Conservation (phyloP, 1,140 invertebrate species). For the Neodiprion pinetum region DNA sequence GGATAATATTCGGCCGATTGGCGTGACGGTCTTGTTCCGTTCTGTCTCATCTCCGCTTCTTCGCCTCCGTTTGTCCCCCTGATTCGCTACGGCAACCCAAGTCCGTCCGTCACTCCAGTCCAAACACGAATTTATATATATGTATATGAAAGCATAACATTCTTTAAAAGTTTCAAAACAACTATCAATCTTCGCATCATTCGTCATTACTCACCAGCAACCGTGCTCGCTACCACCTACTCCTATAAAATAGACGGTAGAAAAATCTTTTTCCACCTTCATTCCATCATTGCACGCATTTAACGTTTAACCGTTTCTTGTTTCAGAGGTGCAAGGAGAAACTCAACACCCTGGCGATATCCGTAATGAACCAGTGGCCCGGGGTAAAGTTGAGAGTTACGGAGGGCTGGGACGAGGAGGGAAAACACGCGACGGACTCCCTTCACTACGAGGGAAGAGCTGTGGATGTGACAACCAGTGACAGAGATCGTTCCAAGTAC, state of each 20-base stretch:
- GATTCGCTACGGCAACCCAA: conserved; percentile 47
- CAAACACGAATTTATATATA: conserved; percentile 46
- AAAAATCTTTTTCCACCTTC: conserved; percentile 9
- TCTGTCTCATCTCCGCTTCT: background rate
- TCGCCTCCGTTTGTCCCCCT: conserved; percentile 29
- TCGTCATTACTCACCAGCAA: background rate
- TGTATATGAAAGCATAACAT: conserved; percentile 8
- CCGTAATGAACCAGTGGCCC: conserved; percentile 98
- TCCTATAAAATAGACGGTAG: background rate
- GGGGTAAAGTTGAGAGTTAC: conserved; percentile 90
- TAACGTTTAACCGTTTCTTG: conserved; percentile 31
- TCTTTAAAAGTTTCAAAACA: conserved; percentile 9
- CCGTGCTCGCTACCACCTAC: background rate
- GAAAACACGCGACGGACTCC: conserved; percentile 78
- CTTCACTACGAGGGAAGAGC: conserved; percentile 96
- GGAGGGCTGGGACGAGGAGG: conserved; percentile 94
- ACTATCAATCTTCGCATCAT: conserved; percentile 6
- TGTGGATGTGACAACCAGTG: conserved; percentile 94
- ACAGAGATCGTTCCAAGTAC: conserved; percentile 90
- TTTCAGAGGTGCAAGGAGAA: conserved; percentile 94
- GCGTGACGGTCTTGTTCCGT: conserved; percentile 4
- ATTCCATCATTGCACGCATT: conserved; percentile 17
- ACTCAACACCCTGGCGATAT: conserved; percentile 91
- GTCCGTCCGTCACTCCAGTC: conserved; percentile 38
- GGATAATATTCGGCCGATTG: background rate